phyloP scores from a whole-genome alignment of 2,888 invertebrate species.

The Drosophila cognata region DNA sequence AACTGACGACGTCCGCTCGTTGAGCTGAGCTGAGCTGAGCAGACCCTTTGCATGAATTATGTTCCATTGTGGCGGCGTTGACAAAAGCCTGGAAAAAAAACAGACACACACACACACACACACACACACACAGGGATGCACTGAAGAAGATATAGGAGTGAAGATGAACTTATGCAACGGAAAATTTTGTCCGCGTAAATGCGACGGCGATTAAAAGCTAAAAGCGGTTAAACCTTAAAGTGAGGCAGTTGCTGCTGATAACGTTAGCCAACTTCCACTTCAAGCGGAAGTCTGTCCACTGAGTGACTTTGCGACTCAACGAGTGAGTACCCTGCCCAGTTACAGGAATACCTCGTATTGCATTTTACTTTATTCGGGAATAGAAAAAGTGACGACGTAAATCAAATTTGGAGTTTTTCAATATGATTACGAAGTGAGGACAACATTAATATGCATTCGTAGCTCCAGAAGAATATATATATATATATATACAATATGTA shows the following conservation, averaged over 20 bases:
- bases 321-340: constrained; percentile 9
- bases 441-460: neutral
- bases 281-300: constrained; percentile 57
- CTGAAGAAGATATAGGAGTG: neutral
- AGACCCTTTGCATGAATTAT: constrained; percentile 50
- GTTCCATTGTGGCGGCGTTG: constrained; percentile 57
- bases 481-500: neutral
- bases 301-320: constrained; percentile 39
- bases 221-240: constrained; percentile 7
- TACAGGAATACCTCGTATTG: neutral
- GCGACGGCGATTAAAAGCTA: constrained; percentile 42
- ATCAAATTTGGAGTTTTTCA: neutral
- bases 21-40: constrained; percentile 18
- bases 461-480: neutral
- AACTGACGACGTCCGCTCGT: constrained; percentile 46
- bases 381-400: neutral
- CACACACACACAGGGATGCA: neutral
- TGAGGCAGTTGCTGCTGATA: constrained; percentile 9
- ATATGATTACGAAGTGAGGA: neutral
- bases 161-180: constrained; percentile 48
- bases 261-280: constrained; percentile 20
- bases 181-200: constrained; percentile 35
- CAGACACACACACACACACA: neutral
- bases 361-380: neutral
- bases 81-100: constrained; percentile 47